Evolutionary conservation across 2,113 vertebrate genomes (phyloP), one percentile per base, ranked within the genome.

Genomic region (Tapirus terrestris): DNA sequence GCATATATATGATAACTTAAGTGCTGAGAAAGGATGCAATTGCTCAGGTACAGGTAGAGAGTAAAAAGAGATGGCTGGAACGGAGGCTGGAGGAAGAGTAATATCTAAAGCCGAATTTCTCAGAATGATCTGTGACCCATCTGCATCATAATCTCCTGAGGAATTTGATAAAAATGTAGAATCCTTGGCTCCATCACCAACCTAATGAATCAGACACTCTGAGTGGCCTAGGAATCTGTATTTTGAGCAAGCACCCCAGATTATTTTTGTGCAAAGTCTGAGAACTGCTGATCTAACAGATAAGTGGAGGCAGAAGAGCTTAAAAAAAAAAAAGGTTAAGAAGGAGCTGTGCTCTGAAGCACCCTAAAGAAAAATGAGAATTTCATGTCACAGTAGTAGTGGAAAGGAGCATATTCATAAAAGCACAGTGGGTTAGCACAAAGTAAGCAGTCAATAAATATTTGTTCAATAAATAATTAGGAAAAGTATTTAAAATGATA

Each of bases 251-350:
- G 25, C 29, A 93, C 0, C 21, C 13, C 31, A n/a, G 51, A 72
- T 76, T 76, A 94, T 20, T 96, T 92, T 29, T 86, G 36, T 73
- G 85, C 36, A 67, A 85, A 94, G 58, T 79, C 33, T 85, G 45
- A 92, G 53, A 94, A 79, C 8, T 23, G 73, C 20, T 77, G 16
- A 88, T 76, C 36, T 72, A 76, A n/a, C 88, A n/a, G 65, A n/a
- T 58, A 43, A 79, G 31, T 29, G 17, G 21, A 77, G 53, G 20
- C 65, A 53, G 23, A 76, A 61, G 20, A 61, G 33, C 7, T 9
- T 20, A 5, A 8, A 29, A 48, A 76, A 61, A 61, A n/a, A 53
- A 60, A 45, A 63, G 31, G 9, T 65, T 79, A 86, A 80, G 65
- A 86, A 84, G 56, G 43, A 80, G 48, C 43, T 76, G 45, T 70